Base-by-base conservation (phyloP, 2,797 vertebrate genomes). In the Thalassophryne amazonica region DNA sequence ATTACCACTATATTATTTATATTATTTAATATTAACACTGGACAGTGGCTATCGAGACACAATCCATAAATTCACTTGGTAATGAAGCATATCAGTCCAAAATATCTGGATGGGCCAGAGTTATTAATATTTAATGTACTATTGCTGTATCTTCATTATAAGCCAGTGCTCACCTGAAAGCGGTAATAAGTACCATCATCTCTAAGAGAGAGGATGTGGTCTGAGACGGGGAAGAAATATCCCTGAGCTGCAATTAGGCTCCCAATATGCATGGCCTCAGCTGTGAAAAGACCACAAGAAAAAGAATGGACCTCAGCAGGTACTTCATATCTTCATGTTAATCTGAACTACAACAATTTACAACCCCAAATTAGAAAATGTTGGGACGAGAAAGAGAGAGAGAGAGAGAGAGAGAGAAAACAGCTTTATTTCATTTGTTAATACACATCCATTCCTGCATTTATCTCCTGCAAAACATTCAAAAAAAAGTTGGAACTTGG, bases 181-280 rank as follows among this genome's bases (percentile, higher is more conserved):
- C 97, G 95, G 72, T 97, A 99, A 76, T 99, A 98, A 0, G 97
- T 95, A 24, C 96, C 90, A 5, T 99, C 97, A 9, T 99, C 97
- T 88, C 97, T 99, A 78, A 99, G 85, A 55, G 90, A 92, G 55
- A 99, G 94, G 40, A 98, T 93, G 0, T 99, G 97, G 69, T 99
- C 97, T 1, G 97, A 99, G 83, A 99, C 98, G 0, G 97, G 97
- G 68, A 99, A 99, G 81, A 98, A 79, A 76, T 99, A 99, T 30
- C 97, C 97, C 76, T 99, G 97, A 55, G 97, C 94, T 28, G 97
- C 93, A 0, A 98, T 91, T 19, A 98, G 94, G 61, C 95, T 95
- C 55, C 97, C 97, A 60, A 99, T 80, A 79, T 98, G 97, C 87
- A 99, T 94, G 84, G 97, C 95, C 91, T 99, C 97, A 7, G 86